Conservation (phyloP, 2,888 invertebrate species). For the Xestia ashworthii region DNA sequence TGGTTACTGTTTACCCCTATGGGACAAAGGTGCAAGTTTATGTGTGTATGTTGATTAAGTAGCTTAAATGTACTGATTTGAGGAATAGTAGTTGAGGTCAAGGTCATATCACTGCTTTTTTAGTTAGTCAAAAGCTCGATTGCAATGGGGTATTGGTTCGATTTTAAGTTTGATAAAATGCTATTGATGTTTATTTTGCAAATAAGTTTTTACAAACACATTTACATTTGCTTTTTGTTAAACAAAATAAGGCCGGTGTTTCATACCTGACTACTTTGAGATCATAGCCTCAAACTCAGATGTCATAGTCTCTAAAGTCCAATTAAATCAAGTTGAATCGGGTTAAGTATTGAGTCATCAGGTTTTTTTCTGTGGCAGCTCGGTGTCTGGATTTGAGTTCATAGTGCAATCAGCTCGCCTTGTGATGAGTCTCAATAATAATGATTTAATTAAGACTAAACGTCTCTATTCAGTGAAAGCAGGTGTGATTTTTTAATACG, state of each 20-base stretch:
- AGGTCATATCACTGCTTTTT: neutral
- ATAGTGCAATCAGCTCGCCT: neutral
- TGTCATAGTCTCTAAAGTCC: too few relatives aligned
- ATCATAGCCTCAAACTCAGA: too few relatives aligned
- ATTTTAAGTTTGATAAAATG: neutral
- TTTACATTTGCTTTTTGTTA: too few relatives aligned
- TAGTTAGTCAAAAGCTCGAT: neutral
- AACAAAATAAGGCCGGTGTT: too few relatives aligned
- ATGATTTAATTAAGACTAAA: neutral
- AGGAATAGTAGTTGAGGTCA: neutral
- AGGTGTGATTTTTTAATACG: neutral
- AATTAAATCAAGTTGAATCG: too few relatives aligned
- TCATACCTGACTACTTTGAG: too few relatives aligned
- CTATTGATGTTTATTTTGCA: too few relatives aligned
- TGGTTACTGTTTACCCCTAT: neutral
- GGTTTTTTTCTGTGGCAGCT: neutral
- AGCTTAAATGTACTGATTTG: neutral
- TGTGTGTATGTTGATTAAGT: neutral
- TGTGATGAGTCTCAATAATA: neutral
- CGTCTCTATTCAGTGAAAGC: neutral
- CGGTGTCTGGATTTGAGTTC: neutral
- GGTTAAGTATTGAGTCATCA: neutral
- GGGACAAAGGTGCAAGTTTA: too few relatives aligned
- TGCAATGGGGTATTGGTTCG: neutral
- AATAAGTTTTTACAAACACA: too few relatives aligned